Evolutionary conservation across 2,888 invertebrate genomes (phyloP), one percentile per base, ranked within the genome.

Genomic region (Parelbella ahira): DNA sequence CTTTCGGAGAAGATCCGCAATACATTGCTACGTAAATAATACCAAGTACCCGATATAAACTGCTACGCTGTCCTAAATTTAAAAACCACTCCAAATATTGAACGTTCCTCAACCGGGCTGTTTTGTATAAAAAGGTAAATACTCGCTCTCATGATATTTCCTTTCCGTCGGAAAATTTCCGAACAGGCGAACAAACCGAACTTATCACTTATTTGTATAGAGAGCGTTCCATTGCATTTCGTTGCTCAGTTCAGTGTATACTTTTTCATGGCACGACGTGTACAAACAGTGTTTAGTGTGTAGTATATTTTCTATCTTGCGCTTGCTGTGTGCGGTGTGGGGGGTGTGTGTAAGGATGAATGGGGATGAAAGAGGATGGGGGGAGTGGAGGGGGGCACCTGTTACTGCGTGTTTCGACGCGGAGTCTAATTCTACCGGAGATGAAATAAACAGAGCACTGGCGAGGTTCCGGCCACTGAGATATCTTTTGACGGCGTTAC

Each of bases 361-460:
- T 25, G 23, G 7, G 5, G 29, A 15, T n/a, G n/a, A 15, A 15
- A 15, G 15, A 15, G 38, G 13, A 18, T 18, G 27, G 32, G 32
- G 48, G 42, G 39, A 45, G 32, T 50, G 36, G 49, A 34, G 39
- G 44, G 44, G 32, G 53, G 68, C 75, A 84, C 82, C 82, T 84
- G 84, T 83, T 84, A 83, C 76, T 65, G 57, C 62, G 56, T 62
- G 61, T 62, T 70, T 62, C 69, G 67, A 63, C 63, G 71, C 59
- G 65, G 56, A 53, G 71, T 68, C 79, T 82, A 82, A 84, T 83
- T 79, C 73, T 61, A 47, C 50, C 63, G 53, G 68, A 77, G 73
- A 80, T 78, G 78, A 77, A 83, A 83, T 82, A 83, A 79, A 79
- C 76, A 77, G 73, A 72, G 68, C 68, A 70, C 72, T 66, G 70